phyloP scores from a whole-genome alignment of 1,140 invertebrate species.

The Drosophila sturtevanti region DNA sequence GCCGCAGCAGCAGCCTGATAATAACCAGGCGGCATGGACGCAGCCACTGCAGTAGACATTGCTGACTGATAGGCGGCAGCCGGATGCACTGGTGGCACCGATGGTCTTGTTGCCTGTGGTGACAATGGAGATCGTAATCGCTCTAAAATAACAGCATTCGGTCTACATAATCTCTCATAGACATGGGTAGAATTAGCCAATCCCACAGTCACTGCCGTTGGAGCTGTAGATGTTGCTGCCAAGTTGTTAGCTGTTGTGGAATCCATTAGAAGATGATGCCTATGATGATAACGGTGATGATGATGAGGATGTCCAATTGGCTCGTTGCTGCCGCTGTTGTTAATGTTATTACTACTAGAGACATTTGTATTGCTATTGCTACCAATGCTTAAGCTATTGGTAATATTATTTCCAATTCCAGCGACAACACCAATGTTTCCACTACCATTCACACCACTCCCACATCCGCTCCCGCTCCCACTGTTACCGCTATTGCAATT shows the following conservation, averaged over 20 bases:
- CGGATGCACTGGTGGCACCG: slow-evolving; percentile 18
- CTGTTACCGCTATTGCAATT: background rate
- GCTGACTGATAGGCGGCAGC: slow-evolving; percentile 8
- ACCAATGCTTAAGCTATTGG: background rate
- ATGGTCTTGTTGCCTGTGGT: slow-evolving; percentile 13
- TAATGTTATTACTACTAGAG: slow-evolving; percentile 18
- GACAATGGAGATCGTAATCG: background rate
- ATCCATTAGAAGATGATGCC: slow-evolving; percentile 69
- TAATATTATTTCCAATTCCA: background rate
- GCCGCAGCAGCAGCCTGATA: slow-evolving; percentile 18
- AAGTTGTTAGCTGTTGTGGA: slow-evolving; percentile 35
- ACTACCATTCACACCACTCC: background rate
- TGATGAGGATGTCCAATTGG: slow-evolving; percentile 41
- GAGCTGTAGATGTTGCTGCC: slow-evolving; percentile 1
- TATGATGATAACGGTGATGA: slow-evolving; percentile 69
- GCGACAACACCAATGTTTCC: background rate
- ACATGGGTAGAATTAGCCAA: background rate
- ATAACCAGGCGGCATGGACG: slow-evolving; percentile 2
- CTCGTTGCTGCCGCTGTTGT: slow-evolving; percentile 33
- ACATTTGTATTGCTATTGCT: background rate
- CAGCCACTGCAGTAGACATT: slow-evolving; percentile 11
- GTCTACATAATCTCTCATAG: slow-evolving; percentile 8
- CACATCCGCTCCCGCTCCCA: slow-evolving; percentile 16
- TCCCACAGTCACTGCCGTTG: slow-evolving; percentile 22
- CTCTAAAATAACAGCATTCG: background rate